Conservation (phyloP, 2,888 invertebrate genomes). For the Philereme vetulata region DNA sequence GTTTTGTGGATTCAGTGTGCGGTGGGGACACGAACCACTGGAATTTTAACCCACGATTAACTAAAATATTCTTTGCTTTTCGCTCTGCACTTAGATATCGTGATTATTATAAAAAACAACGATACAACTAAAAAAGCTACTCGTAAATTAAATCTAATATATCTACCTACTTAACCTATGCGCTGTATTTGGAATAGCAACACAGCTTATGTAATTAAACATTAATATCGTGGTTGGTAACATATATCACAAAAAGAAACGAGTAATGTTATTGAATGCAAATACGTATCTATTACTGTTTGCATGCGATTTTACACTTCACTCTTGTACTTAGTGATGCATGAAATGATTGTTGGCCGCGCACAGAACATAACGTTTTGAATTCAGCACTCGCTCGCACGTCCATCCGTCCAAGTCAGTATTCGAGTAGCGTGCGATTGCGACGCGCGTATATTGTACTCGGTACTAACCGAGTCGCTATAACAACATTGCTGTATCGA, state of each 20-base stretch:
- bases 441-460: constrained; percentile 47
- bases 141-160: not conserved
- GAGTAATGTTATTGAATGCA: constrained; percentile 37
- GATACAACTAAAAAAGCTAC: not conserved
- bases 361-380: constrained; percentile 60
- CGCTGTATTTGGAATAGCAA: not conserved
- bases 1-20: constrained; percentile 22
- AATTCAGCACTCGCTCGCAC: constrained; percentile 51
- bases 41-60: constrained; percentile 16
- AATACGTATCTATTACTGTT: constrained; percentile 51
- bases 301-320: constrained; percentile 72
- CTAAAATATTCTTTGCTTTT: constrained; percentile 4
- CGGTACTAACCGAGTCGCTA: constrained; percentile 32
- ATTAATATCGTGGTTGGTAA: constrained; percentile 14
- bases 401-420: constrained; percentile 56
- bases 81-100: not conserved
- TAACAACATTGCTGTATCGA: constrained; percentile 41
- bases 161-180: not conserved
- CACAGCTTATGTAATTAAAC: not conserved
- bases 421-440: constrained; percentile 59
- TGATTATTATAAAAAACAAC: not conserved
- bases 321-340: constrained; percentile 69
- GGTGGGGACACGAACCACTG: constrained; percentile 14
- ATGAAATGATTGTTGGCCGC: constrained; percentile 67
- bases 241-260: constrained; percentile 30